phyloP scores from a whole-genome alignment of 2,113 vertebrate genomes.

The Phalacrocorax carbo region DNA sequence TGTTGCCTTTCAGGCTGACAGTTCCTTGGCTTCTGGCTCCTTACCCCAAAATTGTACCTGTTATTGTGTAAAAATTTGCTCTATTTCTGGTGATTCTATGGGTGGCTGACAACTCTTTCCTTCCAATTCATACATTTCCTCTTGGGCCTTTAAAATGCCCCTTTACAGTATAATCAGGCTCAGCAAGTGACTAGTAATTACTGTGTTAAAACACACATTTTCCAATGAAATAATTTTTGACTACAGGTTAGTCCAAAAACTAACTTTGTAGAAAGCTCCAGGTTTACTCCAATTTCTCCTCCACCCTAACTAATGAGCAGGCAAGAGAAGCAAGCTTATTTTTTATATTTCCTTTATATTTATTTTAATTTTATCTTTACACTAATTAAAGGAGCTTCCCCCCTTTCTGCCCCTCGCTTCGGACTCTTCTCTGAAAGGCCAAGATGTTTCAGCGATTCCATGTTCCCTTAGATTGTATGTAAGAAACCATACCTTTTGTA shows the following conservation, averaged over 20 bases:
- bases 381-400: background rate
- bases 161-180: background rate
- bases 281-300: background rate
- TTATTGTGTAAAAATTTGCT: background rate
- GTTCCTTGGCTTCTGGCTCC: background rate
- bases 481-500: background rate
- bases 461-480: background rate
- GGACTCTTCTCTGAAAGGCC: background rate
- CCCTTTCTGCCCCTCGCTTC: background rate
- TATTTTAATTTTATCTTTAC: background rate
- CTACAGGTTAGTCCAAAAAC: background rate
- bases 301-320: background rate
- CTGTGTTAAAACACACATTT: background rate
- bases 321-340: too few relatives aligned
- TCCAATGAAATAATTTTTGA: background rate
- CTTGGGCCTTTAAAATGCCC: background rate
- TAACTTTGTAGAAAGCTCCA: background rate
- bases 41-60: background rate
- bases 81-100: background rate
- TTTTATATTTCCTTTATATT: background rate
- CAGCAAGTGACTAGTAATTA: background rate
- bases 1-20: background rate
- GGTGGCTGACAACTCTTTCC: background rate
- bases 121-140: background rate
- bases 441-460: background rate